Evolutionary conservation across 2,797 vertebrate genomes (phyloP).

Genomic region (Xenops minutus): DNA sequence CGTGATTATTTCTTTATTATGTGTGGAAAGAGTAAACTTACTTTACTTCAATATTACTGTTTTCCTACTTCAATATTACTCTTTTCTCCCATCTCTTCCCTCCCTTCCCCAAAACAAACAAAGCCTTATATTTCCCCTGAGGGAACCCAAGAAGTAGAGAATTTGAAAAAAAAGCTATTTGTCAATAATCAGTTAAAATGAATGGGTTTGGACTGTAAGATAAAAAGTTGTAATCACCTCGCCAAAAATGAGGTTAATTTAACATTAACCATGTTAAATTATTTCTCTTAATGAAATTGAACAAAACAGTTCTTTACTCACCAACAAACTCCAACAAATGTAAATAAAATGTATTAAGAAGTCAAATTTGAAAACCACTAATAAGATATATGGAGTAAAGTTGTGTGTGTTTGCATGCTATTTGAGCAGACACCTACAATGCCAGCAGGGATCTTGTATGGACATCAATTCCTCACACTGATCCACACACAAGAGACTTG

Average conservation of each 20-base stretch:
- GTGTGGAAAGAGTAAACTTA: not conserved
- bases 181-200: not conserved
- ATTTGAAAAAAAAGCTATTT: not conserved
- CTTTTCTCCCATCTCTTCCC: not conserved
- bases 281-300: not conserved
- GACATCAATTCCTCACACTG: not conserved
- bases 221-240: not conserved
- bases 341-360: not conserved
- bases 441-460: not conserved
- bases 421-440: not conserved
- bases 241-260: too few relatives aligned
- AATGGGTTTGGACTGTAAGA: not conserved
- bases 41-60: not conserved
- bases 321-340: not conserved
- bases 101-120: not conserved
- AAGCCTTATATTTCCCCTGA: not conserved
- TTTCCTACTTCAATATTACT: not conserved
- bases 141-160: not conserved
- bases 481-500: not conserved
- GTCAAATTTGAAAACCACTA: not conserved
- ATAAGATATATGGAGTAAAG: not conserved
- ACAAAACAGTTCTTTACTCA: not conserved
- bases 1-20: not conserved
- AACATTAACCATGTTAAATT: not conserved
- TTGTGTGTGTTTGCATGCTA: not conserved